phyloP scores from a whole-genome alignment of 2,113 vertebrate species.

The Lota lota region DNA sequence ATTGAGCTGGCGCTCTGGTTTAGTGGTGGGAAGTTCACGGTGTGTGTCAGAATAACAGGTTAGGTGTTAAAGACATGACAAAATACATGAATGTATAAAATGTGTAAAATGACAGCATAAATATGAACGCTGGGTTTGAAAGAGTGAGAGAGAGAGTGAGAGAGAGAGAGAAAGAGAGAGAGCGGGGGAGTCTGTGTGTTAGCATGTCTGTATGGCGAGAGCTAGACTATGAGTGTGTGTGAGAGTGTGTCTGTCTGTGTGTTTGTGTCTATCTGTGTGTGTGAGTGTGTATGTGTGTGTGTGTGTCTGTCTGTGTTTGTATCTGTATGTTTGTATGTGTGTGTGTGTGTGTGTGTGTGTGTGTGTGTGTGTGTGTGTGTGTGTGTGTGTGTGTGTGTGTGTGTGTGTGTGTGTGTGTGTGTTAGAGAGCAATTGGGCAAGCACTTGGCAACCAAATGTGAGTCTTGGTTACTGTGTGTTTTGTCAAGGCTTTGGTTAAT shows the following conservation, averaged over 20 bases:
- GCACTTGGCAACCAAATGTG: conserved; percentile 39
- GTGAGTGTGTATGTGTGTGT: conserved; percentile 1
- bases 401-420: too few relatives aligned
- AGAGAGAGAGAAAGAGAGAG: not conserved
- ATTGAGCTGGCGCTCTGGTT: not conserved
- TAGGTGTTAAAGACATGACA: conserved; percentile 15
- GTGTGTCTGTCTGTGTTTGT: conserved; percentile 16
- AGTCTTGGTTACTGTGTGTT: conserved; percentile 55
- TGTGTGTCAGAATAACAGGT: not conserved
- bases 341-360: not conserved
- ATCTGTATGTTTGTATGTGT: conserved; percentile 4
- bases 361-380: not conserved
- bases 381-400: not conserved
- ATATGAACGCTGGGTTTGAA: not conserved
- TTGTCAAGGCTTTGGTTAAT: conserved; percentile 66
- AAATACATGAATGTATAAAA: too few relatives aligned
- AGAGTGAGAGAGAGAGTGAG: conserved; percentile 6
- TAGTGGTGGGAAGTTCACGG: not conserved
- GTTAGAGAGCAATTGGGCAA: not conserved
- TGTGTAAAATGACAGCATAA: too few relatives aligned
- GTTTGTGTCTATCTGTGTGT: too few relatives aligned
- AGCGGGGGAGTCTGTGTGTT: not conserved
- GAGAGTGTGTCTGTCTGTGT: not conserved
- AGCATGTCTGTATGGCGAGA: not conserved
- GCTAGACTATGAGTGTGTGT: not conserved